Base-by-base conservation (phyloP, 2,888 invertebrate species). In the Ctena decussata region DNA sequence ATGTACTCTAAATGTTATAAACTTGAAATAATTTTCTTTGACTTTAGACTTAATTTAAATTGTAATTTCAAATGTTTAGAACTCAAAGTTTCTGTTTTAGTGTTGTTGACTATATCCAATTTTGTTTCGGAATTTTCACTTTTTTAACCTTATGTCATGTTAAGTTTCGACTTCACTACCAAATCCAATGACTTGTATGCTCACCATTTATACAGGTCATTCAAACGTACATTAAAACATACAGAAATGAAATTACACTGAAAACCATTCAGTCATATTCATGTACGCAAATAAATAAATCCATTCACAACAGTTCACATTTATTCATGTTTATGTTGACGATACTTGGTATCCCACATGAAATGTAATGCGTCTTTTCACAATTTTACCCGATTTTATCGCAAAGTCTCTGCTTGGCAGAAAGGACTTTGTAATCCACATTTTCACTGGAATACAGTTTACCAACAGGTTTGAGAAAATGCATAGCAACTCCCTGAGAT, bases 401-500 rank as follows among this genome's bases (percentile, higher is more conserved):
- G 41, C 70, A 35, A 72, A 80, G 88, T 53, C 88, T 88, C 88
- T 88, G 88, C 88, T 88, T 84, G 85, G 88, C 88, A 88, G 88
- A 88, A 71, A 88, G 70, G 85, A 88, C 88, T 72, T 71, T 44
- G 60, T 53, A n/a, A 18, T 30, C 70, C 35, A 77, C 71, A 41
- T 44, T 46, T 27, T 49, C 46, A 46, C 77, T 57, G 78, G 72
- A 65, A 65, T 60, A 44, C 39, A 6, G 35, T 65, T 21, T 46
- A 11, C 2, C 12, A 70, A 41, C 2, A 60, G 35, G 53, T 15
- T 76, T 37, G n/a, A 49, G 57, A 70, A 80, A 82, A 84, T 84
- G 82, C 84, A 86, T 84, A 79, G 81, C 75, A 83, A 85, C 79
- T 90, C 84, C 91, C 90, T 90, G 89, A 91, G 90, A 65, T 82